Base-by-base conservation (phyloP, 2,888 invertebrate species). In the Gisinianus flammeolus region DNA sequence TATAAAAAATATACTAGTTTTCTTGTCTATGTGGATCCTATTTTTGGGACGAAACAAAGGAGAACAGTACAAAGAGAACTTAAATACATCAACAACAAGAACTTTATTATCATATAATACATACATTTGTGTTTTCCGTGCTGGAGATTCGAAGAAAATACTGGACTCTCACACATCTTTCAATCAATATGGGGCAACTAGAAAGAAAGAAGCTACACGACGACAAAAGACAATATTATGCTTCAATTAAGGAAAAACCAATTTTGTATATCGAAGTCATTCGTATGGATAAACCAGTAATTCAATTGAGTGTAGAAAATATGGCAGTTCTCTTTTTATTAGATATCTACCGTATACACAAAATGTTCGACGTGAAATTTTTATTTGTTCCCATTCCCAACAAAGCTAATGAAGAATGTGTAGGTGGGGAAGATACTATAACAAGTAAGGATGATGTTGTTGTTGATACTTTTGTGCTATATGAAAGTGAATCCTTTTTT, bases 121-220 rank as follows among this genome's bases (percentile, higher is more conserved):
- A n/a, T n/a, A n/a, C n/a, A n/a, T n/a, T n/a, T n/a, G n/a, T n/a
- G n/a, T n/a, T n/a, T n/a, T n/a, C n/a, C n/a, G n/a, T n/a, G n/a
- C n/a, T n/a, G n/a, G n/a, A n/a, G n/a, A n/a, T n/a, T n/a, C n/a
- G n/a, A n/a, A n/a, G n/a, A n/a, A n/a, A n/a, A n/a, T n/a, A n/a
- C n/a, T n/a, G n/a, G n/a, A n/a, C n/a, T n/a, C n/a, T n/a, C n/a
- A n/a, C n/a, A n/a, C n/a, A n/a, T n/a, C n/a, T n/a, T n/a, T n/a
- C n/a, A n/a, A n/a, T 44, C 44, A 77, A 44, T 26, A 71, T 71
- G 77, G 77, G 77, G 1, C 62, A 54, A 77, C 71, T 71, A 44
- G 77, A 70, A 16, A 71, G 44, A 35, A n/a, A 70, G 19, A 35
- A 62, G 28, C 19, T 77, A 30, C 66, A 62, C 16, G 54, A 64